Conservation (phyloP, 1,140 invertebrate species). For the Drosophila paulistorum region DNA sequence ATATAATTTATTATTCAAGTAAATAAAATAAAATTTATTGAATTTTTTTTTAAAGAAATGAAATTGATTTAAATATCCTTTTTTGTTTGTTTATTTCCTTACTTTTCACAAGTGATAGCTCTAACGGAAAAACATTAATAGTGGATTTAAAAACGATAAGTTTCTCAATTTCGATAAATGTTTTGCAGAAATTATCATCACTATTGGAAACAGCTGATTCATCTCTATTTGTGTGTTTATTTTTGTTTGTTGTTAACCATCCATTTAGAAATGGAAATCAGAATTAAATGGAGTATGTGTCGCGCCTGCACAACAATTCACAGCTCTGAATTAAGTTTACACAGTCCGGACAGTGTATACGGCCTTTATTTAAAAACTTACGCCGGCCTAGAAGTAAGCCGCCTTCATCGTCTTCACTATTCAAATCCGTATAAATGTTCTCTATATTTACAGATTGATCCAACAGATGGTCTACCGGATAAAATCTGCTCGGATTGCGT, state of each 20-base stretch:
- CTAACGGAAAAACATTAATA: not conserved
- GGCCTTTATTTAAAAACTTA: conserved; percentile 45
- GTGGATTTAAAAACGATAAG: not conserved
- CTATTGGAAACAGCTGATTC: not conserved
- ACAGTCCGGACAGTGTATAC: conserved; percentile 28
- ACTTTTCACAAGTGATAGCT: too few species aligned
- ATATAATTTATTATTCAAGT: conserved; percentile 67
- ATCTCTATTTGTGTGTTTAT: not conserved
- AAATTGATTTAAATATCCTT: not conserved
- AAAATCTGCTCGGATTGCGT: conserved; percentile 64
- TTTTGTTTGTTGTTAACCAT: not conserved
- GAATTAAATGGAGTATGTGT: conserved; percentile 74
- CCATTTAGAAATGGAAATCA: conserved; percentile 58
- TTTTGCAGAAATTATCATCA: not conserved
- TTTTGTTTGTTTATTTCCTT: not conserved
- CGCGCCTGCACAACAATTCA: conserved; percentile 53
- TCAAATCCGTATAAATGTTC: not conserved
- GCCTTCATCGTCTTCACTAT: not conserved
- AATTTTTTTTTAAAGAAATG: conserved; percentile 9
- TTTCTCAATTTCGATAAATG: not conserved
- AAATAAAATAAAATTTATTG: conserved; percentile 14
- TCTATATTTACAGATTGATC: conserved; percentile 39
- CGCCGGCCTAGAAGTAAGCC: conserved; percentile 46
- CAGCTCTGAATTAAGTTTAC: conserved; percentile 30
- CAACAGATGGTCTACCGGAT: conserved; percentile 62